Conservation (phyloP, 2,113 vertebrate genomes). For the Gallinago undulata region DNA sequence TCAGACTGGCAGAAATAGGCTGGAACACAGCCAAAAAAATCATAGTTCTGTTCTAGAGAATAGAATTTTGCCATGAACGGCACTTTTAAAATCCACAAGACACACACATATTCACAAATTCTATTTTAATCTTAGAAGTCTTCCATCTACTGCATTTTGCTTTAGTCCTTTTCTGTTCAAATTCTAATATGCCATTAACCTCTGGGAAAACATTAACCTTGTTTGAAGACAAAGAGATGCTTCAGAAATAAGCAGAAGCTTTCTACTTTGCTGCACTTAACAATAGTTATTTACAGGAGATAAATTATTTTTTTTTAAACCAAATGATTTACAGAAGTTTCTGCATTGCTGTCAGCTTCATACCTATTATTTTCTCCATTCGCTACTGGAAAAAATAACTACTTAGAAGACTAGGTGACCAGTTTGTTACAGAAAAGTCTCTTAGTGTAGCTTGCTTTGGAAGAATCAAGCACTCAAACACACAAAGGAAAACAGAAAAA, state of each 20-base stretch:
- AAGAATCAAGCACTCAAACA: background rate
- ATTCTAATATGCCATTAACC: background rate
- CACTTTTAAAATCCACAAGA: background rate
- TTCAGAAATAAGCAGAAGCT: background rate
- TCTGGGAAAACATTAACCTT: background rate
- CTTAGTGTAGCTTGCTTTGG: background rate
- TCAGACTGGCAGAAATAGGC: background rate
- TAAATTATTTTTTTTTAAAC: background rate
- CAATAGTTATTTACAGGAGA: background rate
- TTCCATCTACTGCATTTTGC: background rate
- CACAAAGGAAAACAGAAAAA: background rate
- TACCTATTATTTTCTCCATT: background rate
- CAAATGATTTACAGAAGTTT: background rate
- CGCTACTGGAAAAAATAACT: background rate
- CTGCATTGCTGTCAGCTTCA: background rate
- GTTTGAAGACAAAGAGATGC: background rate
- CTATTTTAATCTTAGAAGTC: background rate
- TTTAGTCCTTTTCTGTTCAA: background rate
- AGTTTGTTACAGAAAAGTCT: background rate
- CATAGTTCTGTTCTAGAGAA: background rate
- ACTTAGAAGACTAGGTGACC: background rate
- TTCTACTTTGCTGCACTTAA: background rate
- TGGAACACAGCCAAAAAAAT: background rate
- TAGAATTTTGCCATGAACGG: background rate
- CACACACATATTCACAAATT: background rate